Base-by-base conservation (phyloP, 2,113 vertebrate species). In the Megatriorchis doriae region DNA sequence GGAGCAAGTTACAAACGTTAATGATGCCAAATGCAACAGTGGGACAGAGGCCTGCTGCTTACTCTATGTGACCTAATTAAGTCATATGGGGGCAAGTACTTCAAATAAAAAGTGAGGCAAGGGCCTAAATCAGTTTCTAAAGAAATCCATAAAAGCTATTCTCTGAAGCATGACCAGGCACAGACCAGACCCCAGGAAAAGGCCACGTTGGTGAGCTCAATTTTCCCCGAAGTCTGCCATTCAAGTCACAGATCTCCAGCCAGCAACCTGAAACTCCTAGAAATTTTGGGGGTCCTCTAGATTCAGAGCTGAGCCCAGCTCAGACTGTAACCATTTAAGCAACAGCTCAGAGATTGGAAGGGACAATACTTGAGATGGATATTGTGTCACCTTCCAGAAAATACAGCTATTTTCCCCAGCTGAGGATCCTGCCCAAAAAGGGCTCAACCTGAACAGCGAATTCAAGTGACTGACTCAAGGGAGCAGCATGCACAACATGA, bases 1-100 rank as follows among this genome's bases (percentile, higher is more conserved):
- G 88, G 91, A 96, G 32, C 58, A 94, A 89, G 62, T 96, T 93
- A 90, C 90, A 96, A 98, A 97, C 89, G 91, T 65, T 92, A 97
- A 98, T 84, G 96, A 96, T 97, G 96, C 79, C 31, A 56, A 94
- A 94, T 86, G 62, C 82, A 92, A 95, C 94, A 94, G 90, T 88
- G 93, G 93, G 96, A 85, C 53, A 81, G 67, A 81, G 67, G 72
- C 43, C 48, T 81, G 58, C 86, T 95, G 90, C 88, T 94, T 94
- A 74, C 55, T 97, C 96, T n/a, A 7, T 20, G 29, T 59, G 70
- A 61, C 89, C 90, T 94, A 97, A 96, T 96, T 97, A 97, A 98
- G 94, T 96, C 95, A 89, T 62, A 68, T 8, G 11, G 93, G 65
- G 42, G 61, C 36, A 88, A 89, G 52, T 21, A 66, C 43, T 83